Base-by-base conservation (phyloP, 1,140 invertebrate genomes). In the Plodia interpunctella region DNA sequence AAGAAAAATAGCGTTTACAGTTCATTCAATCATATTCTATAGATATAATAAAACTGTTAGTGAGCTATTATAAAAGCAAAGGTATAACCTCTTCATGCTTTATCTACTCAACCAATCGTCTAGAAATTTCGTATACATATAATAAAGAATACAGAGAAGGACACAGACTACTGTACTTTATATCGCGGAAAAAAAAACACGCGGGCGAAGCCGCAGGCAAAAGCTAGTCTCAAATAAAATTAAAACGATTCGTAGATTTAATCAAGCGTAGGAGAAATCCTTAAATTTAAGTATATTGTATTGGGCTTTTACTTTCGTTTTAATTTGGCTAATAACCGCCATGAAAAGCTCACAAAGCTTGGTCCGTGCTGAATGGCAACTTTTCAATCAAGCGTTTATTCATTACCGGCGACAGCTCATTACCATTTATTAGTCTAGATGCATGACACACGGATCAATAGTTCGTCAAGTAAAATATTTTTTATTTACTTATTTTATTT, bases 341-440 rank as follows among this genome's bases (percentile, higher is more conserved):
- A 51, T 51, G 21, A 63, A 59, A 20, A 64, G 63, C 57, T 59
- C 56, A 60, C 21, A 25, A 25, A 25, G 21, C 21, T 65, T 62
- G 57, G 35, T 25, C 21, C 50, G 60, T 52, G 53, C 52, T 57
- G 65, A 71, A 67, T 63, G 65, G 65, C 63, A 70, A 78, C 67
- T 75, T 59, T 59, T 52, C 68, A 65, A 76, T 73, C 65, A 68
- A 62, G 52, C 63, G 62, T 69, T 72, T 65, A 74, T 74, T 68
- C 65, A 72, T 69, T 68, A 67, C 59, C 55, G 52, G 55, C 54
- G 59, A 60, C 60, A 32, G 63, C 60, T 71, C 62, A 71, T 78
- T 72, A 75, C 65, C 71, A 72, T 73, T 75, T 68, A 73, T 76
- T 66, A 67, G 54, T 30, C 44, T 55, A 57, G 56, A 65, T 32